phyloP scores from a whole-genome alignment of 2,113 vertebrate species.

The Erinaceus europaeus region DNA sequence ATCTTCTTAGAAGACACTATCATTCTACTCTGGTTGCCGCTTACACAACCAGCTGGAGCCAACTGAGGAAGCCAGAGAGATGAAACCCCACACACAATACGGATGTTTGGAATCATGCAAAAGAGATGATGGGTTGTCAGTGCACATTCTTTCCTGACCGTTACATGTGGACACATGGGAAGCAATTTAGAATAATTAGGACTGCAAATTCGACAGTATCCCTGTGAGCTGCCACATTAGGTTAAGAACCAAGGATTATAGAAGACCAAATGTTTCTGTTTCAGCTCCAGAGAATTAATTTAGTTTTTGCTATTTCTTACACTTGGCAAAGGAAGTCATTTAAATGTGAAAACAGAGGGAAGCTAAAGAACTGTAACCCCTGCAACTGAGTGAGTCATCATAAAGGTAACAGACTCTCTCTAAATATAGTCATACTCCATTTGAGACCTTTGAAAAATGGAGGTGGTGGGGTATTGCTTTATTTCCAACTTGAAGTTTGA shows the following conservation, averaged over 20 bases:
- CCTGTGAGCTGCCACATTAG: constrained; percentile 62
- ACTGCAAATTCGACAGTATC: constrained; percentile 2
- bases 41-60: not conserved
- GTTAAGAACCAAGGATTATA: constrained; percentile 50
- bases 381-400: not conserved
- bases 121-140: constrained; percentile 5
- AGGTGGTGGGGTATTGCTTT: not conserved
- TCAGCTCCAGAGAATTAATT: constrained; percentile 43
- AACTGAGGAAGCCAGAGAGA: not conserved
- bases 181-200: constrained; percentile 27
- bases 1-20: not conserved
- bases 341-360: constrained; percentile 37
- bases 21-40: not conserved
- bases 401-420: not conserved
- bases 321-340: constrained; percentile 10
- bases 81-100: not conserved
- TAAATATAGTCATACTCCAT: too few species aligned
- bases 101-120: not conserved
- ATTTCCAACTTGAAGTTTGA: not conserved
- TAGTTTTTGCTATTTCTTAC: constrained; percentile 23
- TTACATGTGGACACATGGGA: not conserved
- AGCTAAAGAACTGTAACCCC: not conserved
- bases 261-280: constrained; percentile 56
- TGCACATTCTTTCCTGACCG: not conserved
- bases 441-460: not conserved